Percentiles rank a stretch among this genome's conserved stretches.
These are phyloP conservation scores for Apis florea DNA, from an alignment of 1,140 invertebrate species.

Conservation along the genomic window DNA sequence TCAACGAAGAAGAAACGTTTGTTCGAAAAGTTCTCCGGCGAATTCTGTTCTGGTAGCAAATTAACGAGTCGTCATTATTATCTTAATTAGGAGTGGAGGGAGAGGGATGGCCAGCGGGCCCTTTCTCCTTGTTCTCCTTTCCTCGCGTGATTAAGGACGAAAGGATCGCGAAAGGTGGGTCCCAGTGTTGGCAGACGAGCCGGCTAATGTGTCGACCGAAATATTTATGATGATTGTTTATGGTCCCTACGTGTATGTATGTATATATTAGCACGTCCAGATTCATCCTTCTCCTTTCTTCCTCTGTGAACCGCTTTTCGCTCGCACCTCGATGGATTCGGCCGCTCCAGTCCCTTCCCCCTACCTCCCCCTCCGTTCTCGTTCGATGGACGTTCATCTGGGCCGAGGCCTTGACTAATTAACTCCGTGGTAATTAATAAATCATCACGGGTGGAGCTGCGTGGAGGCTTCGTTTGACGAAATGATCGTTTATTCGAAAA, in stretches of 20 bases:
- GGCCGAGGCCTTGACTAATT: slow-evolving; percentile 54
- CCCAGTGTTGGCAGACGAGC: slow-evolving; percentile 73
- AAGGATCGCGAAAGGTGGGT: slow-evolving; percentile 60
- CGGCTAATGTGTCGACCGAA: slow-evolving; percentile 77
- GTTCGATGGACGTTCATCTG: slow-evolving; percentile 23
- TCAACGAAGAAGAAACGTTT: background rate
- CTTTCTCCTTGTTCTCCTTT: slow-evolving; percentile 30
- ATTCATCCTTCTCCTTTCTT: background rate
- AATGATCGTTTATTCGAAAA: background rate
- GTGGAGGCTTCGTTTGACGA: slow-evolving; percentile 7
- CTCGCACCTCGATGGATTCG: background rate
- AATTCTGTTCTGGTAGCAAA: slow-evolving; percentile 39
- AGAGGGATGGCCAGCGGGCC: slow-evolving; percentile 26
- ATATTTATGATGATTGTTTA: slow-evolving; percentile 80
- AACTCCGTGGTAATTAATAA: slow-evolving; percentile 63
- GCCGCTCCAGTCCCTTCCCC: background rate
- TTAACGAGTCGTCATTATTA: slow-evolving; percentile 57
- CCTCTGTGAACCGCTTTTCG: background rate
- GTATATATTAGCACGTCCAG: slow-evolving; percentile 75
- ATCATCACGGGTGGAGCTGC: slow-evolving; percentile 14
- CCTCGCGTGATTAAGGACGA: slow-evolving; percentile 63
- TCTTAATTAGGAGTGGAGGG: slow-evolving; percentile 62
- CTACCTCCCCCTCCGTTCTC: background rate
- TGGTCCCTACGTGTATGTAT: slow-evolving; percentile 69
- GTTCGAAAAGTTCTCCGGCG: background rate